Evolutionary conservation across 2,797 vertebrate genomes (phyloP), one percentile per base, ranked within the genome.

Genomic region (Catamblyrhynchus diadema): DNA sequence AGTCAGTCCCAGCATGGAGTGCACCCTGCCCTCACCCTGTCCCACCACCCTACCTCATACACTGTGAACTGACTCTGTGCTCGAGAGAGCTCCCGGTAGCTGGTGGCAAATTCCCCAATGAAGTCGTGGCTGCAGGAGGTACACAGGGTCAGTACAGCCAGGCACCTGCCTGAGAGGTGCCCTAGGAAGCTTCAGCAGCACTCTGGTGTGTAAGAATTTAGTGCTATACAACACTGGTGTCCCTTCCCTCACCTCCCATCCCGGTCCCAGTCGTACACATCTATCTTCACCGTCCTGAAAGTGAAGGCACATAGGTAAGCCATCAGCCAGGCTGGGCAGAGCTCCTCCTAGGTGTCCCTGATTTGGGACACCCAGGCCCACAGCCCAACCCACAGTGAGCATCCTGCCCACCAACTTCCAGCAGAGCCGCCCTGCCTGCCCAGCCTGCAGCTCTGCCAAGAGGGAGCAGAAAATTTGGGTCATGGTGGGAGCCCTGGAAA

Each of bases 241-340:
- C 44, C 41, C 15, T 28, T 3, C 1, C 73, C 97, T 97, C 98
- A 99, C 99, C 99, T 99, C 97, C 99, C 99, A 32, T 99, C 99
- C 91, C 99, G 98, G 96, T 99, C 99, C 99, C 99, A 99, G 98
- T 99, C 99, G 1, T 98, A 99, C 54, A 99, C 99, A 3, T 99
- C 99, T 74, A 99, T 98, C 97, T 99, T 99, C 97, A 99, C 99
- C 0, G 99, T 99, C 97, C 99, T 99, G 98, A 92, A 98, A 97
- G 80, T 12, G 32, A 78, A 87, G 62, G 60, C 0, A 45, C 53
- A 81, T 14, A 45, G 30, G 48, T 90, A 37, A 88, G 61, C 39
- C 2, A 10, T 33, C 11, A 30, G 50, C 39, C 17, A 67, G 61
- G 44, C n/a, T 60, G 42, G 42, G 24, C 44, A 70, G 4, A 11